Conservation (phyloP, 2,113 vertebrate species). For the Nothobranchius kuhntae region DNA sequence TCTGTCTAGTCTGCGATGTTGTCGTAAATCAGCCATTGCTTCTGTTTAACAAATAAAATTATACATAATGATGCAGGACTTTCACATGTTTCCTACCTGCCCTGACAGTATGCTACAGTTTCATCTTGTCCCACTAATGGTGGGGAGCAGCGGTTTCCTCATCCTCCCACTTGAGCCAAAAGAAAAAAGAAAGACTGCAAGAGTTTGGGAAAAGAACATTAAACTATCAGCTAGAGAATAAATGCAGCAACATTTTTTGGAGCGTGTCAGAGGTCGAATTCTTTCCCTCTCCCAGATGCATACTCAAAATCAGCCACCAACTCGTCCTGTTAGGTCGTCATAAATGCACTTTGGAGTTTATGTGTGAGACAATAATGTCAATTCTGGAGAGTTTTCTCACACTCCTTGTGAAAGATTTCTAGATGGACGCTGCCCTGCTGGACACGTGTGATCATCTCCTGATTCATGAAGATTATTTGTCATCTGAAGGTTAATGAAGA, state of each 20-base stretch:
- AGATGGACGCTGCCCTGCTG: constrained; percentile 6
- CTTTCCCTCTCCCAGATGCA: constrained; percentile 69
- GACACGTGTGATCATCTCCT: no score
- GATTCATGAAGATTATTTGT: background rate
- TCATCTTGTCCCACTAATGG: constrained; percentile 40
- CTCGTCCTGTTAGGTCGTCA: constrained; percentile 52
- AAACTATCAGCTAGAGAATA: constrained; percentile 72
- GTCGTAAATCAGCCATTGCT: constrained; percentile 25
- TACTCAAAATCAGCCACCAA: constrained; percentile 55
- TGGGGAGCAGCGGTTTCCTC: constrained; percentile 36
- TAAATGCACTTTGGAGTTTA: constrained; percentile 58
- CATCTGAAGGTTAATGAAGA: constrained; percentile 9
- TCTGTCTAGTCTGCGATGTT: constrained; percentile 32
- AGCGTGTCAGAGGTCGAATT: constrained; percentile 74
- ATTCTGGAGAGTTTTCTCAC: constrained; percentile 52
- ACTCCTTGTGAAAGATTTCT: constrained; percentile 23
- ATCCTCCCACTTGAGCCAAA: constrained; percentile 35
- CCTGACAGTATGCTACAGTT: constrained; percentile 24
- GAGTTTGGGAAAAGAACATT: constrained; percentile 73
- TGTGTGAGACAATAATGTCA: constrained; percentile 60
- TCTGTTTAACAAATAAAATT: constrained; percentile 35
- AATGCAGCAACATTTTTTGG: constrained; percentile 65
- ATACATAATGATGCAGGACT: constrained; percentile 3
- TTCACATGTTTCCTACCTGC: constrained; percentile 20
- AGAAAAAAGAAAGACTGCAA: constrained; percentile 48